These are phyloP conservation scores for Apotomis capreana DNA, from an alignment of 2,888 invertebrate species.

Conservation along the genomic window DNA sequence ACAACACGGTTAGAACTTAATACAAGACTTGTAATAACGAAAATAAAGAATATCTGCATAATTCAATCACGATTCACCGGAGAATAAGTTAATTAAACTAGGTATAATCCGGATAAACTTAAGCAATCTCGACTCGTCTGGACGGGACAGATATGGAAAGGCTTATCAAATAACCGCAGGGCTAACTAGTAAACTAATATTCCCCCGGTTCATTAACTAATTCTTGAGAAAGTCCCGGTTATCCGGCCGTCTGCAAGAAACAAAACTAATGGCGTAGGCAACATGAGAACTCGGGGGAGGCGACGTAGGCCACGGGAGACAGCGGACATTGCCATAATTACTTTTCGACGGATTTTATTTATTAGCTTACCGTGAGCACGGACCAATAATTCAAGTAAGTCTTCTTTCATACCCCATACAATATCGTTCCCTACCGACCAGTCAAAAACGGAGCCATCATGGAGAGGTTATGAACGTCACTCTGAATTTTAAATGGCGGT, in stretches of 20 bases:
- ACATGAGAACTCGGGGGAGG: slow-evolving; percentile 66
- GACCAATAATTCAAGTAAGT: no score
- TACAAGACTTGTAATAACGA: no score
- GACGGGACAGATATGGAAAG: slow-evolving; percentile 53
- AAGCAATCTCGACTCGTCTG: slow-evolving; percentile 4
- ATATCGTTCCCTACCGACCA: no score
- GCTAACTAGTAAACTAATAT: slow-evolving; percentile 57
- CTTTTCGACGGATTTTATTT: neutral
- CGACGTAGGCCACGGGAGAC: slow-evolving; percentile 46
- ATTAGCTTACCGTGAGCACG: no score
- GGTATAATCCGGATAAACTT: neutral
- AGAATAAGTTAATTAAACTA: neutral
- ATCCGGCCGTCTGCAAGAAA: slow-evolving; percentile 74
- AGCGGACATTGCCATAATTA: slow-evolving; percentile 37
- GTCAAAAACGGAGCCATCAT: no score
- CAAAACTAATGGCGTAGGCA: slow-evolving; percentile 79
- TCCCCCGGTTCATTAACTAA: slow-evolving; percentile 77
- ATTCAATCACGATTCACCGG: neutral
- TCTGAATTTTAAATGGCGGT: no score
- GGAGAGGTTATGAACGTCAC: no score
- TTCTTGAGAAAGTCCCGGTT: slow-evolving; percentile 72
- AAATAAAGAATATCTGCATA: neutral
- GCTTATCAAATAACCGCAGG: slow-evolving; percentile 61
- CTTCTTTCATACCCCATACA: no score
- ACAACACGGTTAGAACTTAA: no score